Percentiles rank a stretch among this genome's conserved stretches.
Evolutionary conservation across 2,888 invertebrate genomes (phyloP).

Genomic region (Folsomia manolachei): DNA sequence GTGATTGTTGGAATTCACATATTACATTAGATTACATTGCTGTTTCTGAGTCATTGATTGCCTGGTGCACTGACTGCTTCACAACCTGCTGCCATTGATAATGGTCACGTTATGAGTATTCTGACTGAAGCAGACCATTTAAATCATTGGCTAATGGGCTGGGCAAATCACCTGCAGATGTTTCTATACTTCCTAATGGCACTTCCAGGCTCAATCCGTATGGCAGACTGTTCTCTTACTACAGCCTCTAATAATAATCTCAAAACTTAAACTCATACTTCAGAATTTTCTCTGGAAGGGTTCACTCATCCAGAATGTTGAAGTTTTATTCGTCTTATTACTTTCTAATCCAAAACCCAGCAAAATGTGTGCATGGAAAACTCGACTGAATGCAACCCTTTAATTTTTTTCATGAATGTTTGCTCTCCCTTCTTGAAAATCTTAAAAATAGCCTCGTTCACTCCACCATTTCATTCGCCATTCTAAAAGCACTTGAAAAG

Average conservation of each 20-base stretch:
- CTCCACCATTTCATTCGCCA: no score
- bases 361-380: neutral
- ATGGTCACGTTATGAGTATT: neutral
- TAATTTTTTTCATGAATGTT: neutral
- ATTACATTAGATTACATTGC: neutral
- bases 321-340: neutral
- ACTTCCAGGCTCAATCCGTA: conserved; percentile 3
- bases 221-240: no score
- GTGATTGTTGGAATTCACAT: neutral
- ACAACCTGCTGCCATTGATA: neutral
- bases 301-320: no score
- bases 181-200: conserved; percentile 9
- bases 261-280: neutral
- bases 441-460: neutral
- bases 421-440: neutral
- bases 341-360: no score
- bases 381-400: neutral
- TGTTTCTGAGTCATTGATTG: neutral
- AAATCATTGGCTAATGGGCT: conserved; percentile 30
- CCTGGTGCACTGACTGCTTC: neutral
- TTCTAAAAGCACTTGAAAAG: no score
- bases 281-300: neutral
- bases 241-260: neutral
- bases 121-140: neutral
- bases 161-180: conserved; percentile 37